Evolutionary conservation across 1,140 invertebrate species (phyloP), one percentile per base, ranked within the genome.

Genomic region (Eumaeus atala): DNA sequence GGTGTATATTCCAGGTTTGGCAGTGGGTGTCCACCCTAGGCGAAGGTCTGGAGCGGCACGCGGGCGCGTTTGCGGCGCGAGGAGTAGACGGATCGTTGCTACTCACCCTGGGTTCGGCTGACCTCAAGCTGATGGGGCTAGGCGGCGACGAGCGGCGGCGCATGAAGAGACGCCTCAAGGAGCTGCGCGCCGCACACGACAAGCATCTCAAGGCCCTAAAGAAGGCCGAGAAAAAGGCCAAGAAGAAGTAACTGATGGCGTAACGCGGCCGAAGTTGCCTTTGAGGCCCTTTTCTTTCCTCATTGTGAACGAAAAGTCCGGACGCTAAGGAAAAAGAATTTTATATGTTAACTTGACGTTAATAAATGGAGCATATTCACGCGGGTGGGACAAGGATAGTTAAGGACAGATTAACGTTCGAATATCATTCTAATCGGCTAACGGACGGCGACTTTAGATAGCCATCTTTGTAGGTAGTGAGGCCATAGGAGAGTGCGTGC

Each of bases 141-240:
- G 89, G 88, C 47, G 94, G 95, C 44, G 95, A 97, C 75, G 94
- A 97, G 67, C 95, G 96, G 62, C 90, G 91, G 55, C 89, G 93
- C 56, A 88, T 97, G 60, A 97, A 97, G 81, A 92, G 95, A 44
- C 95, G 95, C 73, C 90, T 97, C 42, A 97, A 97, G 87, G 95
- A 97, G 70, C 88, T 97, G 36, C 92, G 93, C 67, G 83, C 90
- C 14, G 92, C 92, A 55, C 92, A 92, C 51, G 95, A 97, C 59
- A 95, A 95, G 64, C 93, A 96, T 64, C 88, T 93, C 21, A 96
- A 96, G 88, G 94, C 94, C 11, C 93, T 95, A 68, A 95, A 95
- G 78, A 91, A 93, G 59, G 91, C 92, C 1, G 91, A 93, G 66
- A 95, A 94, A 70, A 91, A 91, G 56, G 91, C 89, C 63, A 83